Evolutionary conservation across 2,888 invertebrate species (phyloP).

Genomic region (Acanthosepion lycidas): DNA sequence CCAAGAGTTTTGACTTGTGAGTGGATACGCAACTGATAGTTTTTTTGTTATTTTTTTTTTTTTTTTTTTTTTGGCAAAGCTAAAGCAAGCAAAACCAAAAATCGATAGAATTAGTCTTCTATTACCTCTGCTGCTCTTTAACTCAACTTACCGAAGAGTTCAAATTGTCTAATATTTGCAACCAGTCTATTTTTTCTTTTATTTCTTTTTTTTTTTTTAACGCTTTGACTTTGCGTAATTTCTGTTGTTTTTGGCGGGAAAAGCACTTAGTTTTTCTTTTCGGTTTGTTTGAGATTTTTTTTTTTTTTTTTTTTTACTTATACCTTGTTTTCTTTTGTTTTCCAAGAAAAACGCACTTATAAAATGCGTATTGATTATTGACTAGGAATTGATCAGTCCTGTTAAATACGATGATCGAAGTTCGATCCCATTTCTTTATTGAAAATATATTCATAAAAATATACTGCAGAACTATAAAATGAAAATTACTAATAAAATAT

Average conservation of each 20-base stretch:
- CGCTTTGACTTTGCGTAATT: neutral
- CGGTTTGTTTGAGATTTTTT: neutral
- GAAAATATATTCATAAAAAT: neutral
- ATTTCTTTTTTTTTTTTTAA: neutral
- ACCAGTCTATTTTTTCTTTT: neutral
- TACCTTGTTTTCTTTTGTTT: neutral
- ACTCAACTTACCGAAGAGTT: neutral
- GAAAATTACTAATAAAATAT: neutral
- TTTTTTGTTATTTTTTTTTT: neutral
- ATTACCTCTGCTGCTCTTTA: neutral
- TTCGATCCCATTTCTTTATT: neutral
- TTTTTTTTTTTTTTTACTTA: neutral
- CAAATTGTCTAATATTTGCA: slow-evolving; percentile 8
- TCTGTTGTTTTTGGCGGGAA: neutral
- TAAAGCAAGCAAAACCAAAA: neutral
- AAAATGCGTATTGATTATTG: neutral
- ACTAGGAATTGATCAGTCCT: neutral
- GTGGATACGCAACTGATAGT: neutral
- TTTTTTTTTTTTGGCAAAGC: neutral
- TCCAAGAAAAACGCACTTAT: neutral
- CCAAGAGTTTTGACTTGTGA: neutral
- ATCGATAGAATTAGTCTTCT: neutral
- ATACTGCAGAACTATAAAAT: neutral
- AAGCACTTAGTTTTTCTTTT: neutral
- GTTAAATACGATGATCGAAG: neutral